These are phyloP conservation scores for Pitta sordida DNA, from an alignment of 2,113 vertebrate genomes.

Conservation along the genomic window DNA sequence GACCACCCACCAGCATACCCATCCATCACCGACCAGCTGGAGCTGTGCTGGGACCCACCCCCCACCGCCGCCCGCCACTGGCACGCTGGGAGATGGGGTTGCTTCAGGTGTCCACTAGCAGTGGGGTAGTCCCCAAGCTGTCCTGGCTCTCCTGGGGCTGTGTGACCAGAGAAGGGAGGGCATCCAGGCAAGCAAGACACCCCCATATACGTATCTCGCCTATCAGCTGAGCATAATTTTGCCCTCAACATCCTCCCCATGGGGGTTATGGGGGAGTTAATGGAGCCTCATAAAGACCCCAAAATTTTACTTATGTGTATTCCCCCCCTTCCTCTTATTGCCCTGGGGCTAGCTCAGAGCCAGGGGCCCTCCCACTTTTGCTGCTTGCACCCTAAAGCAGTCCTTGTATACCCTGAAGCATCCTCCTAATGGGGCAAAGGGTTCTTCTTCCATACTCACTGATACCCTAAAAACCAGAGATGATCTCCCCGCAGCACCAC, in stretches of 20 bases:
- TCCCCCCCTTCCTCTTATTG: not conserved
- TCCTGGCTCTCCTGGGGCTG: not conserved
- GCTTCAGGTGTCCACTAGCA: not conserved
- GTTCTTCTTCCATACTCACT: not conserved
- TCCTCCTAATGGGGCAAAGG: not conserved
- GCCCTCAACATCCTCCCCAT: not conserved
- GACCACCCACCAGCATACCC: constrained; percentile 53
- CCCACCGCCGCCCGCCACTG: not conserved
- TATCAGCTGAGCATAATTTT: not conserved
- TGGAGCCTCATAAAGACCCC: not conserved
- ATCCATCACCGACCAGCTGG: constrained; percentile 32
- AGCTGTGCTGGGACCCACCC: not conserved
- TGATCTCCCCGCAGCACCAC: not conserved
- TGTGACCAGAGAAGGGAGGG: not conserved
- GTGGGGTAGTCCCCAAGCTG: not conserved
- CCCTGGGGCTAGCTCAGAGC: not conserved
- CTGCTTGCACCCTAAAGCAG: not conserved
- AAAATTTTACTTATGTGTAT: not conserved
- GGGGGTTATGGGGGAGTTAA: not conserved
- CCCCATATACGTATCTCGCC: accelerated
- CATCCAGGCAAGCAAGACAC: not conserved
- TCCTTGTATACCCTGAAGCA: not conserved
- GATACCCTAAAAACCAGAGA: not conserved
- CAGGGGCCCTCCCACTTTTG: not conserved
- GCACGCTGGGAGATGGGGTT: not conserved